Base-by-base conservation (phyloP, 2,888 invertebrate species). In the Caenorhabditis japonica region DNA sequence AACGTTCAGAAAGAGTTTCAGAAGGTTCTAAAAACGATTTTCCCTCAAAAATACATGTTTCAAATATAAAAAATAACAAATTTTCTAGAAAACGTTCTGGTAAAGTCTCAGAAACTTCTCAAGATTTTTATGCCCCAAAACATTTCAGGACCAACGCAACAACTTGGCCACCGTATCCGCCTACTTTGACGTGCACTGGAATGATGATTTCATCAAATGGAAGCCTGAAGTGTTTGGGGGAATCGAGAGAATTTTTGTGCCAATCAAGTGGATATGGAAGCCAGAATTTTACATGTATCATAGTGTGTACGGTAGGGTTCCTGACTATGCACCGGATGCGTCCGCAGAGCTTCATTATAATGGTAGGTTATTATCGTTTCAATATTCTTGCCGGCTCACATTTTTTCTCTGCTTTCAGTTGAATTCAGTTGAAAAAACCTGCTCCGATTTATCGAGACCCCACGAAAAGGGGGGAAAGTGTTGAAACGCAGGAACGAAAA, bases 281-380 rank as follows among this genome's bases (percentile, higher is more conserved):
- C 87, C 87, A 0, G 87, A 87, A 52, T 83, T 87, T 36, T 87
- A 86, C 58, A 77, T 87, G 75, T 87, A 87, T 70, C 85, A 87
- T 53, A 83, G 82, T 49, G 85, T 85, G 13, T 80, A 83, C 60
- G 84, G 85, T 44, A 68, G 85, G 12, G 84, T 84, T 3, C 85
- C 85, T 4, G 85, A 85, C 21, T 85, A 84, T 58, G 84, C 82
- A 5, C 61, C 75, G 7, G 83, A 83, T 30, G 85, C 84, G 1
- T 83, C 82, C 13, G 84, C 83, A 1, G 85, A 85, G 47, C 51
- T 85, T 17, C 76, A 76, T 43, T 70, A 49, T 33, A 79, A 85
- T 61, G 79, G 79, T 56, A 30, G 15, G 36, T 4, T n/a, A 17
- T 17, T n/a, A 23, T n/a, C n/a, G n/a, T n/a, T n/a, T n/a, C n/a